phyloP scores from a whole-genome alignment of 2,888 invertebrate species.

The Drosophila seclusa region DNA sequence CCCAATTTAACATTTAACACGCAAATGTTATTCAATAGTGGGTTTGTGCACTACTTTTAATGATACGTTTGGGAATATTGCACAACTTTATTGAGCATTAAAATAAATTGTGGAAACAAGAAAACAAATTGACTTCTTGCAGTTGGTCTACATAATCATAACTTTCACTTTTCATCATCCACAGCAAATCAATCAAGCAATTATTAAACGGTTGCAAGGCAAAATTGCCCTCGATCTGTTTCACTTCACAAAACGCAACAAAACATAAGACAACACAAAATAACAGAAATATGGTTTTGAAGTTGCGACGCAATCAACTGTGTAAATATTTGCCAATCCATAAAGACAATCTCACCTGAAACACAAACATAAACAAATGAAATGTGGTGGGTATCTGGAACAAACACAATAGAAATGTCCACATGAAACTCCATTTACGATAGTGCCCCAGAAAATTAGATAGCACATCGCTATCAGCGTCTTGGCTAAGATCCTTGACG shows the following conservation, averaged over 20 bases:
- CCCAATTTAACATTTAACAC: neutral
- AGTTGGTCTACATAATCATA: neutral
- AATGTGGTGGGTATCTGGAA: constrained; percentile 88
- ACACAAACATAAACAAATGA: constrained; percentile 88
- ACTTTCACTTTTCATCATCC: constrained; percentile 37
- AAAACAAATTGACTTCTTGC: neutral
- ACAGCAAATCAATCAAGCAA: constrained; percentile 25
- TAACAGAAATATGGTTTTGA: constrained; percentile 36
- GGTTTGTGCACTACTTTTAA: neutral
- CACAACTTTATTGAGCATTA: neutral
- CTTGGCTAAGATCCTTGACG: constrained; percentile 74
- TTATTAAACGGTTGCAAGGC: constrained; percentile 30
- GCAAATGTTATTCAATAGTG: neutral
- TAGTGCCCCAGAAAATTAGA: constrained; percentile 87
- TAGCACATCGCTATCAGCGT: constrained; percentile 86
- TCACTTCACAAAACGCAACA: constrained; percentile 17
- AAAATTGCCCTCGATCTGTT: constrained; percentile 35
- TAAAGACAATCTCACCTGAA: constrained; percentile 84
- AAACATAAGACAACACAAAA: constrained; percentile 9
- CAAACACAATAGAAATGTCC: constrained; percentile 87
- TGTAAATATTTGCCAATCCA: constrained; percentile 62
- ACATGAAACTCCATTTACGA: constrained; percentile 87
- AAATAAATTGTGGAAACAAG: neutral
- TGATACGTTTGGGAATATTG: neutral
- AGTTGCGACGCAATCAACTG: constrained; percentile 62